Conservation (phyloP, 92 coral and sea anemone genomes). For the Zoanthus sansibaricus region DNA sequence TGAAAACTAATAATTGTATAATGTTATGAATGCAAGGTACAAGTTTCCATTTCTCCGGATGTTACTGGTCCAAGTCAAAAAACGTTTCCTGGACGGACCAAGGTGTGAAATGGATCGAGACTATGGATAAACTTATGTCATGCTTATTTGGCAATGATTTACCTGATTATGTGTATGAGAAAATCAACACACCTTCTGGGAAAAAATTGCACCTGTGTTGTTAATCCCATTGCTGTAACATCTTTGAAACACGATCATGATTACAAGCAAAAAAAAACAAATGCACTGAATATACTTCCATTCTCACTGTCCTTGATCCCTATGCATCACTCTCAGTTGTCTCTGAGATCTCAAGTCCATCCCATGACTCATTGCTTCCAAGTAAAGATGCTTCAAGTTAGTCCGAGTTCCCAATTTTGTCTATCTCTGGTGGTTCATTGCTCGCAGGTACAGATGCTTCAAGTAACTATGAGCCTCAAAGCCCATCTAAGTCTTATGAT, state of each 20-base stretch:
- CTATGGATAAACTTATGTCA: not conserved
- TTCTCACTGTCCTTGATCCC: too few relatives aligned
- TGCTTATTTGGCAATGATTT: not conserved
- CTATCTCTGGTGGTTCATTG: too few relatives aligned
- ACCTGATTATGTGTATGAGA: not conserved
- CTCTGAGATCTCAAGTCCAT: too few relatives aligned
- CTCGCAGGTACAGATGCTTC: too few relatives aligned
- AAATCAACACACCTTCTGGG: not conserved
- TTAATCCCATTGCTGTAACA: not conserved
- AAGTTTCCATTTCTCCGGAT: conserved; percentile 15
- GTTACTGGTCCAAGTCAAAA: not conserved
- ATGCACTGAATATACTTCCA: too few relatives aligned
- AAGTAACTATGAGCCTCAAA: too few relatives aligned
- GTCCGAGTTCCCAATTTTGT: not conserved
- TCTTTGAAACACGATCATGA: not conserved
- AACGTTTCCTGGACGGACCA: not conserved
- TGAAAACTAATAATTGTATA: not conserved
- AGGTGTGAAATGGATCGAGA: not conserved
- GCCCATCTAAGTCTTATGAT: not conserved
- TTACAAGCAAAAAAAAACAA: not conserved
- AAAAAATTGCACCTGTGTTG: not conserved
- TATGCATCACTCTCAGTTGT: not conserved
- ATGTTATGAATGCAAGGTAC: not conserved
- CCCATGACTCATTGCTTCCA: conserved; percentile 8
- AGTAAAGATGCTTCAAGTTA: not conserved